phyloP scores from a whole-genome alignment of 2,888 invertebrate species.

The Lepidochrysops patricia region DNA sequence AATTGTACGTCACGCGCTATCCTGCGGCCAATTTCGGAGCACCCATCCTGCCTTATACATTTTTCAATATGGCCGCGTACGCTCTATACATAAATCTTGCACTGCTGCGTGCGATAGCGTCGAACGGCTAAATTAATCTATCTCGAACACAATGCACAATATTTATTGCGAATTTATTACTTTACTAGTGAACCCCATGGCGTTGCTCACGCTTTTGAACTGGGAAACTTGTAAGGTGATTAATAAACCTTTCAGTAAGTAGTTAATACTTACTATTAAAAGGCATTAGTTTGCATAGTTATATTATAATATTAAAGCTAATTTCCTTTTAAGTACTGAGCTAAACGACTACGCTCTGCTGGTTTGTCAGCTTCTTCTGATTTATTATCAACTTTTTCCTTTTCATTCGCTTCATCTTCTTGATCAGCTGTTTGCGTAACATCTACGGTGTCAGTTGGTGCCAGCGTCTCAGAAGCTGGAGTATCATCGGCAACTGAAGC shows the following conservation, averaged over 20 bases:
- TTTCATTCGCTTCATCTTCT: not conserved
- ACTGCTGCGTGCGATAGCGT: constrained; percentile 35
- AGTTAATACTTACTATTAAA: no score
- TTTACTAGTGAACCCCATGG: constrained; percentile 20
- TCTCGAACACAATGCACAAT: constrained; percentile 36
- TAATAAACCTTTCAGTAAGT: no score
- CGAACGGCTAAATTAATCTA: constrained; percentile 38
- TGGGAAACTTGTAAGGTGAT: not conserved
- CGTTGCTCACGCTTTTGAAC: constrained; percentile 9
- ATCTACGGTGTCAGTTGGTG: not conserved
- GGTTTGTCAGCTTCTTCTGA: not conserved
- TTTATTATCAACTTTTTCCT: not conserved
- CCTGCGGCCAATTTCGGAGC: constrained; percentile 11
- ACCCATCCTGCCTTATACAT: constrained; percentile 24
- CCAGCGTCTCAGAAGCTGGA: not conserved
- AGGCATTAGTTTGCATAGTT: no score
- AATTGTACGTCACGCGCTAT: constrained; percentile 15
- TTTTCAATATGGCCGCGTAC: constrained; percentile 31
- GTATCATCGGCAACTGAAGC: not conserved
- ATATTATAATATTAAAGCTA: not conserved
- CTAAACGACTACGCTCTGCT: not conserved
- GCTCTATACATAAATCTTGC: constrained; percentile 35
- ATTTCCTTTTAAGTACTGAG: not conserved
- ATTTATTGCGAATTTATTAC: constrained; percentile 35
- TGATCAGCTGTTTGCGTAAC: not conserved